Conservation (phyloP, 2,113 vertebrate species). For the Cottus gobio region DNA sequence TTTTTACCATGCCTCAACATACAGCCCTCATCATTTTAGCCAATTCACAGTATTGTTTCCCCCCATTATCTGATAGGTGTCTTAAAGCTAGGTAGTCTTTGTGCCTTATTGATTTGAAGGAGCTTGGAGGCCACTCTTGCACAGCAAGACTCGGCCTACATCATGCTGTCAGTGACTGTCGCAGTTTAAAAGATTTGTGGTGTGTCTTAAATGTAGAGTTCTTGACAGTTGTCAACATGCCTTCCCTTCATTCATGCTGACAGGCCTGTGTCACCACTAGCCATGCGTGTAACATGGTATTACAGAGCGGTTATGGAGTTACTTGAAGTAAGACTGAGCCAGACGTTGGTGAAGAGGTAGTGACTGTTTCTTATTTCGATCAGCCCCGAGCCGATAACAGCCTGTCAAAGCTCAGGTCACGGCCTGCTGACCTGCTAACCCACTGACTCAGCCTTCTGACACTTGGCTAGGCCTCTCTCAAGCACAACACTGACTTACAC, state of each 20-base stretch:
- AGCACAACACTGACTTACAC: constrained; percentile 32
- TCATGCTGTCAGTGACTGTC: constrained; percentile 11
- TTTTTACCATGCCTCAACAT: neutral
- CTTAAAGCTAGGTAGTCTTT: neutral
- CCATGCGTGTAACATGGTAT: constrained; percentile 33
- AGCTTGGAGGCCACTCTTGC: neutral
- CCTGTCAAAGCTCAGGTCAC: constrained; percentile 50
- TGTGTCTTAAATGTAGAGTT: constrained; percentile 35
- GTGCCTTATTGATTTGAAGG: constrained; percentile 12
- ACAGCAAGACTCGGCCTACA: neutral
- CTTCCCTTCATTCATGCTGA: constrained; percentile 55
- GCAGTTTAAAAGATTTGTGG: constrained; percentile 29
- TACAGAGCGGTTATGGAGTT: constrained; percentile 36
- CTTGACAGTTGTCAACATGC: constrained; percentile 35
- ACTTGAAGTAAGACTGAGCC: constrained; percentile 25
- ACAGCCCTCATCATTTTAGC: neutral
- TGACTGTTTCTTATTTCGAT: constrained; percentile 46
- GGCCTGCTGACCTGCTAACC: constrained; percentile 73
- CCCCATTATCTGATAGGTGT: neutral
- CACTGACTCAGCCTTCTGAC: constrained; percentile 55
- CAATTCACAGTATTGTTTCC: neutral
- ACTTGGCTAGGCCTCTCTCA: constrained; percentile 8
- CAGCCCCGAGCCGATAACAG: constrained; percentile 48
- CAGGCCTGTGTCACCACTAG: constrained; percentile 50
- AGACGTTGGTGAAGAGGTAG: constrained; percentile 14